These are phyloP conservation scores for Bovichtus diacanthus DNA, from an alignment of 2,797 vertebrate genomes.

Conservation along the genomic window DNA sequence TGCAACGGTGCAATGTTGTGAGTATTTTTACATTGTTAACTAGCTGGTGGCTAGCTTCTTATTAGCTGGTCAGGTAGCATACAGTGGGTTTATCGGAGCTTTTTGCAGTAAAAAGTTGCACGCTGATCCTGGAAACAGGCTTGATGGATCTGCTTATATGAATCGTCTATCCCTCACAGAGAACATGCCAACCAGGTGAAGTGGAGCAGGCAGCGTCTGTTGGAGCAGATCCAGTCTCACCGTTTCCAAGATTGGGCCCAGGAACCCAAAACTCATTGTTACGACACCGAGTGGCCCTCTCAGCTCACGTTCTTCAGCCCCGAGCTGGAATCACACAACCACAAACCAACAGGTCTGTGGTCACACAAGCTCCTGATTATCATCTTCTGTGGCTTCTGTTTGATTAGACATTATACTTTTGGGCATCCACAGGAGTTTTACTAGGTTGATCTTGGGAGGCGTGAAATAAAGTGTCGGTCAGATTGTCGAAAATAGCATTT, in stretches of 20 bases:
- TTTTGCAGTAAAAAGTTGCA: too few species aligned
- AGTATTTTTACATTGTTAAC: constrained; percentile 49
- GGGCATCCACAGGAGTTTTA: background rate
- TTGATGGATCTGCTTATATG: background rate
- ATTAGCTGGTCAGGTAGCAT: accelerated
- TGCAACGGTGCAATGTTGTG: constrained; percentile 71
- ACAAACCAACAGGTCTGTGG: constrained; percentile 65
- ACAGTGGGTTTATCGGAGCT: accelerated
- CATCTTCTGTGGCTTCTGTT: background rate
- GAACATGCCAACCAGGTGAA: constrained; percentile 88
- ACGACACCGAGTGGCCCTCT: constrained; percentile 76
- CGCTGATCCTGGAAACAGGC: background rate
- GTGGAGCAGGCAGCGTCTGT: constrained; percentile 86
- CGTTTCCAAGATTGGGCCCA: constrained; percentile 90
- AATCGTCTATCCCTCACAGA: constrained; percentile 70
- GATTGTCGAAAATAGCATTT: background rate
- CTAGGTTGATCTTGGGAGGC: background rate
- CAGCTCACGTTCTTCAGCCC: constrained; percentile 85
- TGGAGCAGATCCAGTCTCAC: constrained; percentile 89
- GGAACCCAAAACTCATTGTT: constrained; percentile 85
- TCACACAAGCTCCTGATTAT: background rate
- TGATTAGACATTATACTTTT: background rate
- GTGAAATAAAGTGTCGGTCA: background rate
- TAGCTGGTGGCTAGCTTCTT: background rate
- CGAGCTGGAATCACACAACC: constrained; percentile 86